Evolutionary conservation across 2,888 invertebrate genomes (phyloP), one percentile per base, ranked within the genome.

Genomic region (Hemistola chrysoprasaria): DNA sequence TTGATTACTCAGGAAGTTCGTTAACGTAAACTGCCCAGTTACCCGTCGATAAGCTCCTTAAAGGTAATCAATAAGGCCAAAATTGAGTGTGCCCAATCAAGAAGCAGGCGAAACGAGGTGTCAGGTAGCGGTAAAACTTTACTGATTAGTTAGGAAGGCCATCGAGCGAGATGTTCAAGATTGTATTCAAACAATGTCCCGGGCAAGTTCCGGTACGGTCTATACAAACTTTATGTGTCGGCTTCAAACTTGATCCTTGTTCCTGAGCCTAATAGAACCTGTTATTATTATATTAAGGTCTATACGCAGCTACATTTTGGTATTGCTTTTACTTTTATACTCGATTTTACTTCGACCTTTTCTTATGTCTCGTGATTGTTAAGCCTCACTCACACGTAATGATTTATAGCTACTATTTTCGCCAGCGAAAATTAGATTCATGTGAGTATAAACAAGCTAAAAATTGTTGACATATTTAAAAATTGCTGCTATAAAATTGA

Each of bases 51-150:
- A 54, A 41, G 45, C 59, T 62, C 52, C 52, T 53, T 55, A 50
- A 54, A 47, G 53, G 48, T 55, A 65, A 69, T 71, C 64, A 67
- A 70, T 70, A 67, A 60, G 61, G 58, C 50, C 50, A 47, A 65
- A 66, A 69, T 69, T 61, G 54, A 66, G 62, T 65, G 56, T 51
- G 57, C 51, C 57, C 58, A 63, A 65, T 71, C 55, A 56, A 62
- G 53, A 41, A 35, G 35, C 44, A 35, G 38, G 28, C 40, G 42
- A 52, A 47, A 59, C 55, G 62, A 66, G 56, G 65, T 63, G 66
- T 69, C 68, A 72, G 68, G 68, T 68, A 65, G 57, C 53, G 53
- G 49, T 59, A 40, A 59, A 69, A 71, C 70, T 72, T 71, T 47
- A 39, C 47, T 55, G 57, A 71, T 65, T 65, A 63, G 60, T 61